Percentiles rank a stretch among this genome's conserved stretches.
phyloP scores from a whole-genome alignment of 2,113 vertebrate species.

The Psettodes erumei region DNA sequence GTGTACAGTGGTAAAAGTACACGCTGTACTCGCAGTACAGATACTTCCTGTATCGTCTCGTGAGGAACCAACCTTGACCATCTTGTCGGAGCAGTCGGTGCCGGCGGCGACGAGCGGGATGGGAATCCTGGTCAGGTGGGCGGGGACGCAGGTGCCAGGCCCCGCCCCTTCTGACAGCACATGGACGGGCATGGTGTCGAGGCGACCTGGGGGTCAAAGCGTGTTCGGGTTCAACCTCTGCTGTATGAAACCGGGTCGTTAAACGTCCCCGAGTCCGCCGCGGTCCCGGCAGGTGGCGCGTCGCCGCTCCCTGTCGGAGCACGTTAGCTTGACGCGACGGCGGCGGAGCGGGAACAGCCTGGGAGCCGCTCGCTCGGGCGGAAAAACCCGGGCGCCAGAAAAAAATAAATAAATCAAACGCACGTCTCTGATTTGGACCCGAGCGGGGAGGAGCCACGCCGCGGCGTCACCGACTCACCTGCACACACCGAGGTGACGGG shows the following conservation, averaged over 20 bases:
- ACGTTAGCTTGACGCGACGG: constrained; percentile 61
- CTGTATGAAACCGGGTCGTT: no score
- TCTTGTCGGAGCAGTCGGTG: constrained; percentile 57
- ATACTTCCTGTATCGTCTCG: no score
- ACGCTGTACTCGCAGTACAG: no score
- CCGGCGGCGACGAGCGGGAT: constrained; percentile 57
- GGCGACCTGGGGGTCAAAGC: constrained; percentile 43
- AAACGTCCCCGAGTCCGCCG: no score
- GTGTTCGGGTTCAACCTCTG: no score
- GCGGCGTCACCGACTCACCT: no score
- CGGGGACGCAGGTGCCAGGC: constrained; percentile 48
- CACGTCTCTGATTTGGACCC: constrained; percentile 38
- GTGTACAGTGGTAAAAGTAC: no score
- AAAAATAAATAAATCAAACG: constrained; percentile 33
- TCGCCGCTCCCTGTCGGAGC: constrained; percentile 67
- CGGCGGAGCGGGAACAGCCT: constrained; percentile 57
- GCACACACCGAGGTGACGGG: no score
- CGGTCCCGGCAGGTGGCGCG: constrained; percentile 65
- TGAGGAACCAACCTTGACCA: constrained; percentile 79
- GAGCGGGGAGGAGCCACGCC: constrained; percentile 38
- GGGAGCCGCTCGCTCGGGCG: constrained; percentile 49
- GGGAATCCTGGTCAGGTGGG: constrained; percentile 63
- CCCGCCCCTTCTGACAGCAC: constrained; percentile 57
- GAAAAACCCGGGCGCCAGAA: constrained; percentile 48
- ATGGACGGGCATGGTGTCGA: constrained; percentile 67